phyloP scores from a whole-genome alignment of 2,888 invertebrate species.

The Mesochorus sp. region DNA sequence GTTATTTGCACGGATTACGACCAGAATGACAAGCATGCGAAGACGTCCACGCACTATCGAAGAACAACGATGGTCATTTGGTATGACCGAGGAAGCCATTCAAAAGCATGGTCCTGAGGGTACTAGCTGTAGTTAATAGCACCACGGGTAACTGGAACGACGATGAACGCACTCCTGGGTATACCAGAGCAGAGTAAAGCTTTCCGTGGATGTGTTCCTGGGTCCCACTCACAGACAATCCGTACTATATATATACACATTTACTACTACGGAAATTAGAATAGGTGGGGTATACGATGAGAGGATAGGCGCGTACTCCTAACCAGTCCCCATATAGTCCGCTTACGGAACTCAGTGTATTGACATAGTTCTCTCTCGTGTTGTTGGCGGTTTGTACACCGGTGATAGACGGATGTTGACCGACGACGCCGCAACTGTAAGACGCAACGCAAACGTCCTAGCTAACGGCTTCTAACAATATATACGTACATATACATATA shows the following conservation, averaged over 20 bases:
- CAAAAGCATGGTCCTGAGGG: conserved; percentile 17
- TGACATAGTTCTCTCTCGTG: conserved; percentile 60
- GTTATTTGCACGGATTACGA: not conserved
- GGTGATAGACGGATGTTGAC: conserved; percentile 61
- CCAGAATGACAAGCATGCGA: not conserved
- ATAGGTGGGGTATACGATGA: conserved; percentile 9
- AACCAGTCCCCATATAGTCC: not conserved
- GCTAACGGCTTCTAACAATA: conserved; percentile 54
- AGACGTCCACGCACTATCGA: not conserved
- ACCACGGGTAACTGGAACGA: not conserved
- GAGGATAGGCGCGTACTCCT: conserved; percentile 13
- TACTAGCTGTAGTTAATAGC: not conserved
- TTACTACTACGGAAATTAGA: conserved; percentile 21
- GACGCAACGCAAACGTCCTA: conserved; percentile 70
- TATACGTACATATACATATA: conserved; percentile 1
- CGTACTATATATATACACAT: no score
- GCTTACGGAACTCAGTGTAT: conserved; percentile 48
- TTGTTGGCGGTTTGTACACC: conserved; percentile 52
- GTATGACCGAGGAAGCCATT: not conserved
- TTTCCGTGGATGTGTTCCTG: conserved; percentile 26
- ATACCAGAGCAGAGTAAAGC: conserved; percentile 16
- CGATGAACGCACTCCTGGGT: conserved; percentile 30
- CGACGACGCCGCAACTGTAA: conserved; percentile 62
- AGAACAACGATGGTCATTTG: not conserved
- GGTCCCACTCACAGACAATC: conserved; percentile 25